phyloP scores from a whole-genome alignment of 2,888 invertebrate species.

The Drosophila borealis region DNA sequence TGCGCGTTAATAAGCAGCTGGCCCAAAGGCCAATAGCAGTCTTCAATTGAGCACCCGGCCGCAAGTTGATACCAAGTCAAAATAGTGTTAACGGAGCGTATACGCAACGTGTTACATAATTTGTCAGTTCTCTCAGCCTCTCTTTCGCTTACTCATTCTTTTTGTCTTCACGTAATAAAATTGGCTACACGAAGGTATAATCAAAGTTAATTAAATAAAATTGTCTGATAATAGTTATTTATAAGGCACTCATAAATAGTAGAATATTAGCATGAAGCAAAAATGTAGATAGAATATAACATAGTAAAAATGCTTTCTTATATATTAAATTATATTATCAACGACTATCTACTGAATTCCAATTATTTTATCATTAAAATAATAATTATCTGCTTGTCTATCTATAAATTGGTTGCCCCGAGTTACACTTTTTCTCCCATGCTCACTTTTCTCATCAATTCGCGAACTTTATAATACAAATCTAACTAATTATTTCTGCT shows the following conservation, averaged over 20 bases:
- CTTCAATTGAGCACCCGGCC: slow-evolving; percentile 36
- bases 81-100: slow-evolving; percentile 25
- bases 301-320: no score
- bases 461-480: no score
- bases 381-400: no score
- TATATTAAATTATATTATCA: no score
- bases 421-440: no score
- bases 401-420: no score
- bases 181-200: neutral
- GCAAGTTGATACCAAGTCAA: slow-evolving; percentile 18
- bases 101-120: slow-evolving; percentile 36
- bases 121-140: neutral
- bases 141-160: neutral
- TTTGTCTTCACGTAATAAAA: neutral
- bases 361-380: no score
- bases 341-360: no score
- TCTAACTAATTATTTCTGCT: no score
- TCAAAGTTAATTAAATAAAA: neutral
- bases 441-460: no score
- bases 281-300: no score
- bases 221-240: neutral
- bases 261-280: neutral
- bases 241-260: neutral
- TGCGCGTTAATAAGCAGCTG: slow-evolving; percentile 69
- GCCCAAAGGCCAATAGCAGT: slow-evolving; percentile 47